Conservation (phyloP, 2,797 vertebrate species). For the Vultur gryphus region DNA sequence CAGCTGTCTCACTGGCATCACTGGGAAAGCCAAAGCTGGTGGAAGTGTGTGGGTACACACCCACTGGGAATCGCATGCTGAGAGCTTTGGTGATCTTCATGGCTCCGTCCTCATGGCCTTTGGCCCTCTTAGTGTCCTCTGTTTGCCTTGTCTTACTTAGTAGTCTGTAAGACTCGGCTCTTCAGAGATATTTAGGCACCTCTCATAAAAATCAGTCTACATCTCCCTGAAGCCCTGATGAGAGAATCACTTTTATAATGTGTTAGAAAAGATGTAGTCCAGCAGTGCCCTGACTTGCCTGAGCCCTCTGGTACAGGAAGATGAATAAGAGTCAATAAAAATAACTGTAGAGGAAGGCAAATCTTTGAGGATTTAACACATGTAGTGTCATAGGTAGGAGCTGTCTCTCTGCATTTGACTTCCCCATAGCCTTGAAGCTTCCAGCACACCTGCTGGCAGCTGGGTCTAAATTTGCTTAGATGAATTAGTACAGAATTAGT, state of each 20-base stretch:
- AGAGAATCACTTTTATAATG: not conserved
- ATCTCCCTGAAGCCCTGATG: not conserved
- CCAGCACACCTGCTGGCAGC: not conserved
- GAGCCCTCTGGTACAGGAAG: not conserved
- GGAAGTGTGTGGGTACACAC: not conserved
- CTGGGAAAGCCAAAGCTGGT: not conserved
- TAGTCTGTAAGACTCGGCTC: not conserved
- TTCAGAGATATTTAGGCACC: not conserved
- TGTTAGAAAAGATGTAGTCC: not conserved
- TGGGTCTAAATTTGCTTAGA: not conserved
- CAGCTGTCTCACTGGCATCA: not conserved
- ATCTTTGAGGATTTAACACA: not conserved
- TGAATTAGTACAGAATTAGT: not conserved
- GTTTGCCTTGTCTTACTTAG: not conserved
- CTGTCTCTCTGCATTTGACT: not conserved
- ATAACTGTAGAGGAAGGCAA: not conserved
- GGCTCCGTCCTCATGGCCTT: not conserved
- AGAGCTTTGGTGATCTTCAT: not conserved
- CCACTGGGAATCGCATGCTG: accelerated
- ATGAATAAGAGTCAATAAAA: not conserved
- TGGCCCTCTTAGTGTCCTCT: not conserved
- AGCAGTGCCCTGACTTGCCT: not conserved
- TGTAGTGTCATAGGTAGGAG: not conserved
- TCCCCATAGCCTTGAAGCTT: not conserved
- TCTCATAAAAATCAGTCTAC: not conserved